Conservation (phyloP, 2,888 invertebrate species). For the Eupithecia inturbata region DNA sequence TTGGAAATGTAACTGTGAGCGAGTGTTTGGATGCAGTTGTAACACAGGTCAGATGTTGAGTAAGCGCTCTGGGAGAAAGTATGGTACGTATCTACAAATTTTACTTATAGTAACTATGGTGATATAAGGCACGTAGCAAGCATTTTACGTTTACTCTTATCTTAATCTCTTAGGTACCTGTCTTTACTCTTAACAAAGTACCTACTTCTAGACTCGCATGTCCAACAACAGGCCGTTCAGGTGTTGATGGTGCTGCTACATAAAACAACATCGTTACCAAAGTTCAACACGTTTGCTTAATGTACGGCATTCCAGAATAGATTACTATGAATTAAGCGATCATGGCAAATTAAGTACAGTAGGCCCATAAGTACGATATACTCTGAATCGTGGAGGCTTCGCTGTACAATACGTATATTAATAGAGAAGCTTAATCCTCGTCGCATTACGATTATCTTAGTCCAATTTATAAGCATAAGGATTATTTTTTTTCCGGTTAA, state of each 20-base stretch:
- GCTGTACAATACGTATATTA: constrained; percentile 65
- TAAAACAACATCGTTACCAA: neutral
- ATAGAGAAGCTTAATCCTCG: constrained; percentile 64
- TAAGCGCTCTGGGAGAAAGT: no score
- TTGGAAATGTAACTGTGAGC: no score
- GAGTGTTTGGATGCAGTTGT: no score
- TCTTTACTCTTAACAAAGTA: no score
- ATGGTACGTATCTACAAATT: no score
- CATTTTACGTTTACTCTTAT: no score
- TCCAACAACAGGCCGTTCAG: neutral
- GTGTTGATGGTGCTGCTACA: neutral
- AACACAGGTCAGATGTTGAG: no score
- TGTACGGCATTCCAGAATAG: constrained; percentile 62
- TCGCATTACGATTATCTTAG: constrained; percentile 47
- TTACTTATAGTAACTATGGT: constrained; percentile 53
- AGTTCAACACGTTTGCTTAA: constrained; percentile 16
- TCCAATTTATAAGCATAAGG: constrained; percentile 51
- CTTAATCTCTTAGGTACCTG: no score
- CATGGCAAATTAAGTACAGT: constrained; percentile 58
- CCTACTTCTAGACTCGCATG: neutral
- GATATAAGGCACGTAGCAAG: constrained; percentile 55
- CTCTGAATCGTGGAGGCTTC: constrained; percentile 65
- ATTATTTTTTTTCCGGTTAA: no score
- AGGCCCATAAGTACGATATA: constrained; percentile 53
- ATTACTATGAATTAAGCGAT: constrained; percentile 55